Base-by-base conservation (phyloP, 1,140 invertebrate genomes). In the Zaprionus nigranus region DNA sequence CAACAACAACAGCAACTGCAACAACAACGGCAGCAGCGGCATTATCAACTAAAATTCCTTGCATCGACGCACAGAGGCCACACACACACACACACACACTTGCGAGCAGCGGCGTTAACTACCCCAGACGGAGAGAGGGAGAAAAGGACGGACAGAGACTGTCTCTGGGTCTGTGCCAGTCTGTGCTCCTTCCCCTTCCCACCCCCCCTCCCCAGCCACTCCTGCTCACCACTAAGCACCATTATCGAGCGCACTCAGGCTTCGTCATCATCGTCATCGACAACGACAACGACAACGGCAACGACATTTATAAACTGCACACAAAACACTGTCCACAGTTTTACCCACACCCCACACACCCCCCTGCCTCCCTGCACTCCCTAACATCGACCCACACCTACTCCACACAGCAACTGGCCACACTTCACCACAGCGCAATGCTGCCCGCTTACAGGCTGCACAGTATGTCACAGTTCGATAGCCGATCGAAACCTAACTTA, bases 261-360 rank as follows among this genome's bases (percentile, higher is more conserved):
- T 58, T 24, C 13, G 61, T 46, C 40, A n/a, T 46, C 26, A 57
- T 57, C 20, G 28, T 43, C 79, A 59, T 20, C 20, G 20, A 5
- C 24, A 24, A 5, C 24, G 73, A 51, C 74, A 79, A 71, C 80
- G 80, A 77, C 81, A 59, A 56, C 70, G 70, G 65, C 82, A 82
- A 78, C 80, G 81, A 82, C 83, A 87, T 87, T 87, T 87, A 87
- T 87, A 87, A 88, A 87, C 83, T 87, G 77, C 81, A 88, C 83
- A 77, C 83, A 86, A 79, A 86, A 86, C 82, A 86, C 72, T 72
- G 84, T 87, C 84, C 83, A 77, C 71, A 66, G 58, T 65, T 56
- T 49, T 24, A 54, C 56, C 61, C 75, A 58, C 46, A 22, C 34
- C 26, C 26, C 24, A 9, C 49, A 2, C 22, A 17, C 57, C 7